Conservation (phyloP, 1,140 invertebrate genomes). For the Drosophila serrata region DNA sequence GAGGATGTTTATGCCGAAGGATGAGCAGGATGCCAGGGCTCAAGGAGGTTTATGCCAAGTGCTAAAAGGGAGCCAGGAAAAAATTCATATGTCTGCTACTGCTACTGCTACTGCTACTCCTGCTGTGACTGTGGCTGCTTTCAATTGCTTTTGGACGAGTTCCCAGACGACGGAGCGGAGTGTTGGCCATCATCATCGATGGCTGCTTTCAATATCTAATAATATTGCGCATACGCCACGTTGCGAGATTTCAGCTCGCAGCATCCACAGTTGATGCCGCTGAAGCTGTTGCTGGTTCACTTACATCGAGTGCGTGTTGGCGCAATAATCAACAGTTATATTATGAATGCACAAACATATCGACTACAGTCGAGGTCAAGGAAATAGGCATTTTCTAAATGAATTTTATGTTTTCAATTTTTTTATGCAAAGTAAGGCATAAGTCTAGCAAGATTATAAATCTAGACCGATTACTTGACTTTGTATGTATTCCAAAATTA, state of each 20-base stretch:
- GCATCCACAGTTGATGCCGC: constrained; percentile 25
- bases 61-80: constrained; percentile 38
- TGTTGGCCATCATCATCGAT: constrained; percentile 60
- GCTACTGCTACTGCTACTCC: constrained; percentile 63
- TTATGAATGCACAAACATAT: constrained; percentile 77
- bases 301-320: constrained; percentile 78
- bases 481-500: not conserved
- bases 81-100: constrained; percentile 77
- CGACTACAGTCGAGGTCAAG: constrained; percentile 6
- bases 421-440: too few relatives aligned
- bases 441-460: too few relatives aligned
- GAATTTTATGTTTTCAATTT: too few relatives aligned
- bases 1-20: constrained; percentile 44
- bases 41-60: constrained; percentile 32
- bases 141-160: constrained; percentile 66
- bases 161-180: constrained; percentile 4
- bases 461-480: too few relatives aligned
- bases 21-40: constrained; percentile 27
- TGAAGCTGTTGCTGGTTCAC: constrained; percentile 65
- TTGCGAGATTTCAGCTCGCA: constrained; percentile 52
- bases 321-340: constrained; percentile 82
- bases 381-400: not conserved
- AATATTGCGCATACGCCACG: constrained; percentile 79
- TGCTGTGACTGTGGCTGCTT: constrained; percentile 66
- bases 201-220: constrained; percentile 81